Conservation (phyloP, 2,888 invertebrate genomes). For the Monochamus alternatus region DNA sequence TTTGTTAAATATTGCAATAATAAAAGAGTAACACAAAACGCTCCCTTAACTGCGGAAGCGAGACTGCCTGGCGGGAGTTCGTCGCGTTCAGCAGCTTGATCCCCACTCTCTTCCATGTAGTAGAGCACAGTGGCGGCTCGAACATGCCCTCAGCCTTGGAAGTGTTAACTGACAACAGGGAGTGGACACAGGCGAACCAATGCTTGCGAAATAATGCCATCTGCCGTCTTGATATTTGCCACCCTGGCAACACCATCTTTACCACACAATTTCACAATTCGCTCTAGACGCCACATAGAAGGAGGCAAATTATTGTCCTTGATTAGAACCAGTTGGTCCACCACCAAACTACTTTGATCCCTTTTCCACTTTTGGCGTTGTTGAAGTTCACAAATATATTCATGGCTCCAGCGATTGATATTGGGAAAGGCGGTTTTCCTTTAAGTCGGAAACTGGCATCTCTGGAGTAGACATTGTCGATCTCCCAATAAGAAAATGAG, state of each 20-base stretch:
- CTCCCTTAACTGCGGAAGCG: no score
- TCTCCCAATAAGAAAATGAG: constrained; percentile 59
- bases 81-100: no score
- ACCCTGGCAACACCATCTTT: constrained; percentile 57
- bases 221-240: constrained; percentile 56
- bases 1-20: no score
- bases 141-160: not conserved
- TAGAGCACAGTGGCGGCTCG: no score
- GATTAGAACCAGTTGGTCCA: constrained; percentile 59
- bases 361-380: constrained; percentile 49
- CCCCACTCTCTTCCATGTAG: no score
- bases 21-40: no score
- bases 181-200: constrained; percentile 54
- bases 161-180: constrained; percentile 28
- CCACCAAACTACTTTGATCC: constrained; percentile 43
- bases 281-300: constrained; percentile 55
- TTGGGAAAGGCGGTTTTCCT: constrained; percentile 48
- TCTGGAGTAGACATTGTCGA: constrained; percentile 50
- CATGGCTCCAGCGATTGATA: constrained; percentile 54
- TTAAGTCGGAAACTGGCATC: constrained; percentile 42
- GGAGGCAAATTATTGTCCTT: constrained; percentile 60
- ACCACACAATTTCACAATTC: constrained; percentile 55
- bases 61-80: no score
- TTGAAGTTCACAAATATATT: constrained; percentile 58
- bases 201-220: constrained; percentile 49